Base-by-base conservation (phyloP, 1,140 invertebrate genomes). In the Cecropterus lyciades region DNA sequence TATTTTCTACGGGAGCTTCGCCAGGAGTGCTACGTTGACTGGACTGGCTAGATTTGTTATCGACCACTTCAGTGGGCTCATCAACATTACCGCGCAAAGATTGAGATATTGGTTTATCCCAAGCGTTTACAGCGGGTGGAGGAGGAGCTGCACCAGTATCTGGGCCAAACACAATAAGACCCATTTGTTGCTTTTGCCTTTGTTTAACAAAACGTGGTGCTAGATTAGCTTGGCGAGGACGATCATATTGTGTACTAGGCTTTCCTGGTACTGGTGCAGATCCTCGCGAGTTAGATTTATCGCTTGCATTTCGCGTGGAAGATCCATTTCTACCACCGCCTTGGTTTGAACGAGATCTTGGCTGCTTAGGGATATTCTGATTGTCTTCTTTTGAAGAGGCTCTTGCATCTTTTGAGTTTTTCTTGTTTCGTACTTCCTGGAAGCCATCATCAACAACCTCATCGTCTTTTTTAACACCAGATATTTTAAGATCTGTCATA, bases 381-480 rank as follows among this genome's bases (percentile, higher is more conserved):
- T 87, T 81, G 30, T 94, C 92, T 2, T 94, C 93, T 77, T 74
- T 95, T 81, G 63, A 80, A 11, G 65, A 82, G 69, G 74, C 93
- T 92, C 93, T 92, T 3, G 93, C 90, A 53, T 95, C 94, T 74
- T 95, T 95, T 0, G 94, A 94, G 70, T 93, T 95, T 77, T 97
- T 97, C 80, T 97, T 97, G 40, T 95, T 97, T 45, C 96, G 94
- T 0, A 98, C 97, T 85, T 98, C 97, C 85, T 97, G 97, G 85
- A 98, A 98, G 43, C 96, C 97, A 82, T 97, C 96, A 77, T 96
- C 93, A 63, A 95, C 67, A 40, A 72, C 68, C 63, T 88, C 89
- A 43, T 90, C 89, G 11, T 91, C 87, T 74, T 90, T 91, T 64
- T 90, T 90, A 15, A 14, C 59, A 53, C 69, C 65, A 53, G 80